Evolutionary conservation across 1,140 invertebrate species (phyloP).

Genomic region (Drosophila nannoptera): DNA sequence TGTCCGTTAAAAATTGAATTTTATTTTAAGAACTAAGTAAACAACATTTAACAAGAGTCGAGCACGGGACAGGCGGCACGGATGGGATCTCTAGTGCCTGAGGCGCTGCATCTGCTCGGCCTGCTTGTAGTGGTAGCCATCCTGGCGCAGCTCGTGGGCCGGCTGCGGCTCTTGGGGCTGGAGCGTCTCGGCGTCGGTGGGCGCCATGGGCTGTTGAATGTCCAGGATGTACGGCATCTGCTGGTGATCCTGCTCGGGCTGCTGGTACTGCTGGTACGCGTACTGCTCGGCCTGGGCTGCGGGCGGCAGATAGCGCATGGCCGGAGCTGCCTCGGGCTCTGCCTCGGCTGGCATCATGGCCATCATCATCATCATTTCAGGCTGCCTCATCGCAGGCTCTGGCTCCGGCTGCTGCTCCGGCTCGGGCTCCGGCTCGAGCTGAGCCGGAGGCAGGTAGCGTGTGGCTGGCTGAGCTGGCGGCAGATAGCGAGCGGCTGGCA

Average conservation of each 20-base stretch:
- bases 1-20: conserved; percentile 7
- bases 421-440: conserved; percentile 9
- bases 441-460: not conserved
- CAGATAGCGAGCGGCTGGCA: conserved; percentile 28
- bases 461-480: conserved; percentile 23
- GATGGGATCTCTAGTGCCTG: conserved; percentile 48
- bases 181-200: conserved; percentile 53
- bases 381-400: conserved; percentile 10
- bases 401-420: no score
- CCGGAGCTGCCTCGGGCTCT: conserved; percentile 30
- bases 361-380: conserved; percentile 5
- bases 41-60: conserved; percentile 60
- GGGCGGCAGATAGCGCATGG: conserved; percentile 38
- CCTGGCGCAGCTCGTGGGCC: conserved; percentile 64
- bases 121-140: conserved; percentile 73
- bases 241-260: conserved; percentile 39
- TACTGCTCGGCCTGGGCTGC: conserved; percentile 42
- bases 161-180: conserved; percentile 52
- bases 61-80: not conserved
- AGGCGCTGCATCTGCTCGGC: conserved; percentile 55
- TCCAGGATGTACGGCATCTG: conserved; percentile 66
- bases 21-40: conserved; percentile 56
- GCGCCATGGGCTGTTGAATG: conserved; percentile 65
- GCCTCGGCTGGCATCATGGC: conserved; percentile 23
- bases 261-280: conserved; percentile 68